Evolutionary conservation across 2,797 vertebrate genomes (phyloP).

Genomic region (Pseudochirops cupreus): DNA sequence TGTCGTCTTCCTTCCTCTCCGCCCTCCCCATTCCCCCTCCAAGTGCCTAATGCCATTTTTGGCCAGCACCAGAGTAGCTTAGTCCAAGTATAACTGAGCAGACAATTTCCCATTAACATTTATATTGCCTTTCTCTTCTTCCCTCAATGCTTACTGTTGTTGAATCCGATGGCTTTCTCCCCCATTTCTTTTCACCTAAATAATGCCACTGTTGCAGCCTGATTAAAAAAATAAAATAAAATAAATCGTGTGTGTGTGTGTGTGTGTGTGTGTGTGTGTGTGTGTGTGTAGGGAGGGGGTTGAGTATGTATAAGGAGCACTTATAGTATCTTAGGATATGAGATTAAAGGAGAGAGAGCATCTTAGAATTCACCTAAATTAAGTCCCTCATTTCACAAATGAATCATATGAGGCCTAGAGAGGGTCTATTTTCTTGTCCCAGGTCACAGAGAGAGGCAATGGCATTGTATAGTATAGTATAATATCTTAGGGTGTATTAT

Average conservation of each 20-base stretch:
- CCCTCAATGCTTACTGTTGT: conserved; percentile 71
- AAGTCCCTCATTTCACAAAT: neutral
- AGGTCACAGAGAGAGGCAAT: neutral
- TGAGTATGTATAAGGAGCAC: neutral
- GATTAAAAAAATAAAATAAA: neutral
- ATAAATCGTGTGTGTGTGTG: neutral
- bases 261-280: neutral
- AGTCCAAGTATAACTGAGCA: conserved; percentile 81
- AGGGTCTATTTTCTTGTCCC: neutral
- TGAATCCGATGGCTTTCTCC: conserved; percentile 42
- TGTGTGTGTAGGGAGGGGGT: neutral
- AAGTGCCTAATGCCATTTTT: conserved; percentile 79
- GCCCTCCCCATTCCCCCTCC: conserved; percentile 29
- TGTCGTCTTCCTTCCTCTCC: conserved; percentile 66
- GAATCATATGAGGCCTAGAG: neutral
- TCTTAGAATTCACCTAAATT: neutral
- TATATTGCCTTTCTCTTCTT: conserved; percentile 85
- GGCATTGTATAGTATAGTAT: neutral
- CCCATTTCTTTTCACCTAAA: conserved; percentile 73
- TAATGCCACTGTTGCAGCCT: conserved; percentile 52
- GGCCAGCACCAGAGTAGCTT: conserved; percentile 77
- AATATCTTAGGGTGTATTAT: no score
- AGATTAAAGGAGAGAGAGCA: neutral
- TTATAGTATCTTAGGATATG: neutral
- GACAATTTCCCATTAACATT: conserved; percentile 87